phyloP scores from a whole-genome alignment of 2,888 invertebrate species.

The Poecilobothrus nobilitatus region DNA sequence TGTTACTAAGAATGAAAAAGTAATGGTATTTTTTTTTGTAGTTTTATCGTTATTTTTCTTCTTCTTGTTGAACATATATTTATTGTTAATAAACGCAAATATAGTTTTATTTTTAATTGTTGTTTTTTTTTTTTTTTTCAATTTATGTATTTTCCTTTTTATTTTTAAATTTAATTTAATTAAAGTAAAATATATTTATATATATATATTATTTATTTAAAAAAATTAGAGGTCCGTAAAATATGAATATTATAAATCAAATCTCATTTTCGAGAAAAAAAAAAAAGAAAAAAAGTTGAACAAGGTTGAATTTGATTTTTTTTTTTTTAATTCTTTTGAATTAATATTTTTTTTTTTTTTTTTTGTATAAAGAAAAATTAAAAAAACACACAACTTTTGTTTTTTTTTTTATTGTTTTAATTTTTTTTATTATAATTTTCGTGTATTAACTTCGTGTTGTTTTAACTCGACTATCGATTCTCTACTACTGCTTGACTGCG shows the following conservation, averaged over 20 bases:
- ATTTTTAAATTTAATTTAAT: too few species aligned
- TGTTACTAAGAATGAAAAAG: not conserved
- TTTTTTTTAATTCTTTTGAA: too few species aligned
- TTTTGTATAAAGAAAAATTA: not conserved
- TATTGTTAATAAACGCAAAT: too few species aligned
- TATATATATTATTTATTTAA: too few species aligned
- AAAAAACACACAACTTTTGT: not conserved
- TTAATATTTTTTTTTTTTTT: not conserved
- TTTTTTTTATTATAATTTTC: conserved; percentile 9
- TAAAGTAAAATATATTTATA: too few species aligned
- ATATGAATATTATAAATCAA: too few species aligned
- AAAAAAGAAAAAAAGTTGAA: not conserved
- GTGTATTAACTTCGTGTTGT: conserved; percentile 18
- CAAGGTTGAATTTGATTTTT: not conserved
- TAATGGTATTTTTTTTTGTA: not conserved
- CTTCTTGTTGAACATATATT: too few species aligned
- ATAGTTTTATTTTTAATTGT: too few species aligned
- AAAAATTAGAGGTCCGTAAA: too few species aligned
- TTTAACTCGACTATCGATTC: conserved; percentile 24
- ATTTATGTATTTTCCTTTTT: too few species aligned
- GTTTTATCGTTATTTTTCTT: not conserved
- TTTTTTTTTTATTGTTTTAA: not conserved
- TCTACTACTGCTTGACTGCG: conserved; percentile 22
- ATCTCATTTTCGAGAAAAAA: too few species aligned
- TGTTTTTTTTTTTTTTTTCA: too few species aligned